Evolutionary conservation across 1,140 invertebrate species (phyloP).

Genomic region (Macrosteles quadrilineatus): DNA sequence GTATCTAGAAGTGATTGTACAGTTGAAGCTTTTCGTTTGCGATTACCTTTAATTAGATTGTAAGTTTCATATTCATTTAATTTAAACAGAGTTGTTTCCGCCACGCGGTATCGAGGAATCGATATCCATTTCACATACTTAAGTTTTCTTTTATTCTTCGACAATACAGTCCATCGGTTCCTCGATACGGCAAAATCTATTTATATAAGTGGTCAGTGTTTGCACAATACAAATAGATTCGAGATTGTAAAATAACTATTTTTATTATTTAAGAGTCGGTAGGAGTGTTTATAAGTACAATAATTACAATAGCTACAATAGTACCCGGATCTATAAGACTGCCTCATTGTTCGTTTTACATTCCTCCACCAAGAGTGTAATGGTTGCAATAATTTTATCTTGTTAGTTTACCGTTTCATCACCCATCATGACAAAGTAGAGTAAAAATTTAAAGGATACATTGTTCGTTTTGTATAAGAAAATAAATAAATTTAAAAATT

Average conservation of each 20-base stretch:
- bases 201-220: slow-evolving; percentile 10
- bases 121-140: too few relatives aligned
- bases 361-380: slow-evolving; percentile 10
- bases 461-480: slow-evolving; percentile 13
- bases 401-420: slow-evolving; percentile 3
- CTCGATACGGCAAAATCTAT: not conserved
- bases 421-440: slow-evolving; percentile 1
- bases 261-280: slow-evolving; percentile 21
- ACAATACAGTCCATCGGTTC: not conserved
- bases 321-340: slow-evolving; percentile 14
- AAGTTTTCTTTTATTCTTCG: not conserved
- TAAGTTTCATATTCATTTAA: not conserved
- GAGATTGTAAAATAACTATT: slow-evolving; percentile 16
- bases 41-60: slow-evolving; percentile 9
- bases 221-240: slow-evolving; percentile 9
- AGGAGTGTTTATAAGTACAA: slow-evolving; percentile 14
- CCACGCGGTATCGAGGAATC: too few relatives aligned
- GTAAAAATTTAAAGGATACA: not conserved
- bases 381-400: not conserved
- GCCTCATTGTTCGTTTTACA: slow-evolving; percentile 2
- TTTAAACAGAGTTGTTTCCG: not conserved
- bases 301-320: slow-evolving; percentile 15
- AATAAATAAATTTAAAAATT: slow-evolving; percentile 10
- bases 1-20: not conserved
- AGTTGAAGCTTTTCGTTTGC: not conserved